Percentiles rank a stretch among this genome's conserved stretches.
Evolutionary conservation across 2,797 vertebrate genomes (phyloP).

Genomic region (Helicolenus hilgendorfi): DNA sequence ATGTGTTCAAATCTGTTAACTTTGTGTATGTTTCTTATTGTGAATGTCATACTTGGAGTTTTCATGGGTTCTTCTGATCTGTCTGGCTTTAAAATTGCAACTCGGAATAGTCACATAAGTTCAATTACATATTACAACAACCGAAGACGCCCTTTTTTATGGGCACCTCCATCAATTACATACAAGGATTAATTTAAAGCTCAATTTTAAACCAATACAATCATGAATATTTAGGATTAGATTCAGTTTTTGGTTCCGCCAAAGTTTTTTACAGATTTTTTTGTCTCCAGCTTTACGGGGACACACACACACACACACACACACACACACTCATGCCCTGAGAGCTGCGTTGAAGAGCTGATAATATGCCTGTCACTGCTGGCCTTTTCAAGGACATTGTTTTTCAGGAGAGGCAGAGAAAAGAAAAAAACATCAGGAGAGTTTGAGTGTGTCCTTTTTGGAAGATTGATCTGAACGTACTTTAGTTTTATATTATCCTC

Average conservation of each 20-base stretch:
- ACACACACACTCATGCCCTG: neutral
- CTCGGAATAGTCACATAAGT: neutral
- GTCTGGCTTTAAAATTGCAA: neutral
- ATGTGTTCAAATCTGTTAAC: constrained; percentile 1
- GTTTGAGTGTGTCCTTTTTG: constrained; percentile 26
- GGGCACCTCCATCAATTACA: neutral
- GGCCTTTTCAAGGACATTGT: constrained; percentile 51
- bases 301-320: neutral
- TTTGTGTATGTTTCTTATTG: neutral
- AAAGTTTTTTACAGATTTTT: neutral
- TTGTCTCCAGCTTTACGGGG: neutral
- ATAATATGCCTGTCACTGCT: constrained; percentile 45
- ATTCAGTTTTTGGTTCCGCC: neutral
- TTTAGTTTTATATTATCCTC: neutral
- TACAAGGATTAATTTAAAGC: constrained; percentile 19
- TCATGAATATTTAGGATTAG: neutral
- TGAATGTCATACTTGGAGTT: constrained; percentile 27
- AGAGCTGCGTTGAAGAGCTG: constrained; percentile 23
- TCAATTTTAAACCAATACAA: constrained; percentile 15
- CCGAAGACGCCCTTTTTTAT: neutral
- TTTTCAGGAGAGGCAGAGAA: constrained; percentile 15
- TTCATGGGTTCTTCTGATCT: constrained; percentile 66
- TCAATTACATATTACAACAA: neutral
- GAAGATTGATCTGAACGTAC: constrained; percentile 4
- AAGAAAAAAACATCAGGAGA: neutral